Base-by-base conservation (phyloP, 2,797 vertebrate species). In the Spondyliosoma cantharus region DNA sequence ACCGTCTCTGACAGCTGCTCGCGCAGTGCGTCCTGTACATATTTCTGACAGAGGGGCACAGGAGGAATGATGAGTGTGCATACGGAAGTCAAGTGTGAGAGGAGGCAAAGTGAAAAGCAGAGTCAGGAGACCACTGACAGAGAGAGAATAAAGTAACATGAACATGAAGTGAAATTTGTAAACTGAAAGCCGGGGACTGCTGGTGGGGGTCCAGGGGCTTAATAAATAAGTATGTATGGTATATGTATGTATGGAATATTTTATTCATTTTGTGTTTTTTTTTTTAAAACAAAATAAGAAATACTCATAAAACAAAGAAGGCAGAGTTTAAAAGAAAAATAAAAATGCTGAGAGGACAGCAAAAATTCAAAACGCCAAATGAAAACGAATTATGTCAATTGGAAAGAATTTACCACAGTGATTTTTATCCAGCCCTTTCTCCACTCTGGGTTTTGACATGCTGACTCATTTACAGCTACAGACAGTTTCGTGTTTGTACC, bases 1-100 rank as follows among this genome's bases (percentile, higher is more conserved):
- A 99, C 95, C 0, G 85, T 92, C 82, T 96, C 97, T 0, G 97
- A 96, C 92, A 99, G 95, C 90, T 99, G 96, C 93, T 99, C 97
- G 3, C 97, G 96, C 56, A 99, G 91, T 64, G 97, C 92, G 58
- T 99, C 96, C 92, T 99, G 98, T 77, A 99, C 97, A 5, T 99
- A 99, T 96, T 98, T 99, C 98, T 99, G 93, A 61, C 43, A 69
- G 45, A 59, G 42, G 62, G 50, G 58, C 25, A 60, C 63, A 13
- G 50, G 22, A 74, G 54, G 69, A 76, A 84, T 24, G 68, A 76
- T 53, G 85, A 83, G 81, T 50, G 53, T 59, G 77, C 74, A 71
- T 11, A 17, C 54, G 24, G 59, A 75, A 65, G 66, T 80, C 61
- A 53, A 81, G 76, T 25, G 11, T 76, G 58, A 76, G 53, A 72